Conservation (phyloP, 2,888 invertebrate genomes). For the Drosophila gaucha region DNA sequence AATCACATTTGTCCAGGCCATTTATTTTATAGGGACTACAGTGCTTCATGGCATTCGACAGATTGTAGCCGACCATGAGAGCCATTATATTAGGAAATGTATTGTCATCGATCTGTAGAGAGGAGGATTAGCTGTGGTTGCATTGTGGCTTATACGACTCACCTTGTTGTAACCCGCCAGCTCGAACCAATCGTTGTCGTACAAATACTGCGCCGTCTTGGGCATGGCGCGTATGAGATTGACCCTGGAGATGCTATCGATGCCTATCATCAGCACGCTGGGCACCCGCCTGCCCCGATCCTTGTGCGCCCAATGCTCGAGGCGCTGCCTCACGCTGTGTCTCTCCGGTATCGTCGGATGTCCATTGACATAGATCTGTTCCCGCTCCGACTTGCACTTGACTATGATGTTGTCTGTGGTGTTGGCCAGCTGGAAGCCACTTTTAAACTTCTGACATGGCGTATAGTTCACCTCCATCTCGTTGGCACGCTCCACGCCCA, state of each 20-base stretch:
- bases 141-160: slow-evolving; percentile 15
- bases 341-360: slow-evolving; percentile 86
- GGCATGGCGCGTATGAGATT: slow-evolving; percentile 92
- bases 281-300: slow-evolving; percentile 73
- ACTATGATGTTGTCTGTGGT: slow-evolving; percentile 86
- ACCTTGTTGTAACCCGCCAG: slow-evolving; percentile 91
- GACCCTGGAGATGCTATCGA: slow-evolving; percentile 93
- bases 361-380: slow-evolving; percentile 84
- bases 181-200: slow-evolving; percentile 89
- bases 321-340: slow-evolving; percentile 85
- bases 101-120: slow-evolving; percentile 91
- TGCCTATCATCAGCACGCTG: slow-evolving; percentile 91
- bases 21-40: slow-evolving; percentile 86
- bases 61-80: slow-evolving; percentile 89
- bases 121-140: neutral
- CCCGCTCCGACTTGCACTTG: slow-evolving; percentile 84
- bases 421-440: slow-evolving; percentile 79
- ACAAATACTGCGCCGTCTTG: slow-evolving; percentile 88
- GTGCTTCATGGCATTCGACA: slow-evolving; percentile 84
- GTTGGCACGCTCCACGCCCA: slow-evolving; percentile 75
- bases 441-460: slow-evolving; percentile 85
- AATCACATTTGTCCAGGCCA: slow-evolving; percentile 89
- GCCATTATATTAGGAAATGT: slow-evolving; percentile 96
- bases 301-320: slow-evolving; percentile 70
- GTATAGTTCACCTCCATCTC: slow-evolving; percentile 79